Evolutionary conservation across 2,113 vertebrate species (phyloP).

Genomic region (Leptobrachium leishanense): DNA sequence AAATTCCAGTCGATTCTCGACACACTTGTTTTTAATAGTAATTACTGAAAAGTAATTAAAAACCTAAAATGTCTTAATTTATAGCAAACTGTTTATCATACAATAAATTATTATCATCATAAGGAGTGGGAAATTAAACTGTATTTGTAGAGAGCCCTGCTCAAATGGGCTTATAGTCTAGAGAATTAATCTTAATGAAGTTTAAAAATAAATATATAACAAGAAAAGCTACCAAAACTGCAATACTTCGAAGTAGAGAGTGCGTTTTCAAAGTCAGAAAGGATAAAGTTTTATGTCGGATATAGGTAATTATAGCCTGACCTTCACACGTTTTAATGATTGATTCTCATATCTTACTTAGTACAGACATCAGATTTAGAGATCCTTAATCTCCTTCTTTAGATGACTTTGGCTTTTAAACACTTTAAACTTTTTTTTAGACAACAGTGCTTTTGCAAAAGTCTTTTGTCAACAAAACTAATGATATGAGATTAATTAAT

Average conservation of each 20-base stretch:
- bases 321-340: conserved; percentile 41
- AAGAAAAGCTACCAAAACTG: neutral
- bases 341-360: conserved; percentile 42
- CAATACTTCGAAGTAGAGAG: neutral
- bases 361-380: conserved; percentile 28
- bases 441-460: conserved; percentile 4
- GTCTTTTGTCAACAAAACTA: neutral
- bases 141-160: too few relatives aligned
- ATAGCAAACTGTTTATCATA: too few relatives aligned
- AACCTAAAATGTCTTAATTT: too few relatives aligned
- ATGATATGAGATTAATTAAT: neutral
- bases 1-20: too few relatives aligned
- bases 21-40: too few relatives aligned
- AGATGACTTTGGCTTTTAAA: conserved; percentile 26
- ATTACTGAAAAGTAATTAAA: too few relatives aligned
- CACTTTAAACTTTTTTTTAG: conserved; percentile 19
- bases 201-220: too few relatives aligned
- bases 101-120: too few relatives aligned
- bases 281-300: conserved; percentile 23
- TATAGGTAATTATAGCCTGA: conserved; percentile 30
- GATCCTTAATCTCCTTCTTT: conserved; percentile 32
- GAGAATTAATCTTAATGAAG: too few relatives aligned
- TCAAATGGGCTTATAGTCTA: too few relatives aligned
- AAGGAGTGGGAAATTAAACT: too few relatives aligned
- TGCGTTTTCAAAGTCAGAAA: conserved; percentile 13